These are phyloP conservation scores for Reinhardtius hippoglossoides DNA, from an alignment of 2,113 vertebrate species.

Conservation along the genomic window DNA sequence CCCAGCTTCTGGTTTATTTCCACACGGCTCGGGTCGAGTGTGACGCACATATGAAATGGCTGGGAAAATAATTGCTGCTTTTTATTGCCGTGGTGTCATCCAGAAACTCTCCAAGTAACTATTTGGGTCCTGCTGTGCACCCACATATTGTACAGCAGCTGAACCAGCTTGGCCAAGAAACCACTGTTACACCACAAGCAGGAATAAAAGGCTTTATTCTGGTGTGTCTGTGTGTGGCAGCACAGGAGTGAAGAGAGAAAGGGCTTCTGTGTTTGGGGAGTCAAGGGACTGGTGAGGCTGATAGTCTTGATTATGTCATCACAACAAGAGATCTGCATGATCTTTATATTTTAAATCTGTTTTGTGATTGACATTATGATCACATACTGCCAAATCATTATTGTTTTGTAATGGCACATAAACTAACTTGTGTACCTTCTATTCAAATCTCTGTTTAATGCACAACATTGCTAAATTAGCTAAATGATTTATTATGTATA, in stretches of 20 bases:
- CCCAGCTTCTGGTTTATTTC: slow-evolving; percentile 69
- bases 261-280: slow-evolving; percentile 17
- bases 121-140: slow-evolving; percentile 46
- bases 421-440: no score
- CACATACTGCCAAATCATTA: no score
- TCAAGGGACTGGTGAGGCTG: background rate
- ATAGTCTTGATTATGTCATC: slow-evolving; percentile 2
- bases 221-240: slow-evolving; percentile 19
- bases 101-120: slow-evolving; percentile 50
- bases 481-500: no score
- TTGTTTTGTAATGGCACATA: no score
- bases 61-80: slow-evolving; percentile 68
- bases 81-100: slow-evolving; percentile 70
- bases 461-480: no score
- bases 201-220: slow-evolving; percentile 26
- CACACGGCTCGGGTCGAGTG: slow-evolving; percentile 51
- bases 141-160: slow-evolving; percentile 28
- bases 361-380: background rate
- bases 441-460: no score
- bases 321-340: background rate
- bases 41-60: slow-evolving; percentile 74
- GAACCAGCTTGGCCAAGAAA: slow-evolving; percentile 32
- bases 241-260: slow-evolving; percentile 7
- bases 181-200: slow-evolving; percentile 28
- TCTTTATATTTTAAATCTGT: background rate